Evolutionary conservation across 2,888 invertebrate genomes (phyloP), one percentile per base, ranked within the genome.

Genomic region (Leptarthrus brevirostris): DNA sequence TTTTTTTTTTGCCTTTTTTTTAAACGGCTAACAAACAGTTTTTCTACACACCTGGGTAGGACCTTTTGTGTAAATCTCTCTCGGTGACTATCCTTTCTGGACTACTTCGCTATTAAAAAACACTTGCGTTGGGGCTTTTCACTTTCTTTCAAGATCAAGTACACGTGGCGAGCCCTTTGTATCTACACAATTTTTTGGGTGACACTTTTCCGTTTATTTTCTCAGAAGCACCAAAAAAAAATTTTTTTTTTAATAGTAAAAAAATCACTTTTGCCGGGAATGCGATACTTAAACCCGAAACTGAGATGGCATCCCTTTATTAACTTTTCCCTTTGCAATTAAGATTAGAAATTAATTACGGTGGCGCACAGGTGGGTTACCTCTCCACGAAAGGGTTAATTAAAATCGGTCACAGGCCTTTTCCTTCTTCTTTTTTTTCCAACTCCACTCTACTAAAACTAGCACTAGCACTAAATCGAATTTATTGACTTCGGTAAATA

Each of bases 11-110:
- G 3, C 4, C n/a, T 44, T 44, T 44, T 44, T 44, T 44, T 44
- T 44, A 14, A 44, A 44, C 12, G 44, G 16, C 12, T 44, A 49
- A 49, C 3, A 49, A 18, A 49, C 49, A 30, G 8, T 30, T 30
- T 30, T 49, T 20, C 3, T 44, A 64, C 64, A 64, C 64, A 64
- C 64, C 64, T 64, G 64, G 16, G 22, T 30, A n/a, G n/a, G 30
- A 44, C 30, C 16, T 18, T 5, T 36, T 44, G 22, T 22, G 47
- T 10, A 44, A 44, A 64, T 44, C 64, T 26, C n/a, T n/a, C 18
- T 24, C 24, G 64, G n/a, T 24, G 26, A 64, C 16, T 64, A 64
- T 64, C 64, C 64, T 47, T 64, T 64, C 22, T 44, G 44, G 12
- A 12, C n/a, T 44, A 18, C 8, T 36, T 47, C 24, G 22, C 44